These are phyloP conservation scores for Zaprionus tsacasi DNA, from an alignment of 1,140 invertebrate species.

Conservation along the genomic window DNA sequence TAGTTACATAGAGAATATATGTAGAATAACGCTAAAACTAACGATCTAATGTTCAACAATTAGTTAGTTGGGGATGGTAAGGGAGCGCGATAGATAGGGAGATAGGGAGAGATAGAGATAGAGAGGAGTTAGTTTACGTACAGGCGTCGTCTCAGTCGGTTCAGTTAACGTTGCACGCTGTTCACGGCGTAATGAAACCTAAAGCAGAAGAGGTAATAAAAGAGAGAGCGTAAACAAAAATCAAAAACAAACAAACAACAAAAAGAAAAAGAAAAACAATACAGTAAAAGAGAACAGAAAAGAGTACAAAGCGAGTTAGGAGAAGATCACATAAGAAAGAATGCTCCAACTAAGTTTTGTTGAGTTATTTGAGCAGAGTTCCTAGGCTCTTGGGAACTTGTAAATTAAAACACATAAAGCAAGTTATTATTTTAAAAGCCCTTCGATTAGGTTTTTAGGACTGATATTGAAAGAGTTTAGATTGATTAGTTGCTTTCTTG, in stretches of 20 bases:
- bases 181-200: slow-evolving; percentile 83
- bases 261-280: slow-evolving; percentile 40
- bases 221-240: slow-evolving; percentile 81
- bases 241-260: slow-evolving; percentile 54
- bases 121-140: slow-evolving; percentile 83
- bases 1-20: background rate
- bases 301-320: slow-evolving; percentile 4
- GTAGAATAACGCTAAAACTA: slow-evolving; percentile 23
- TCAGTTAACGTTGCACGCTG: slow-evolving; percentile 83
- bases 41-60: slow-evolving; percentile 31
- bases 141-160: slow-evolving; percentile 84
- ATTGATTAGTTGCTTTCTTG: background rate
- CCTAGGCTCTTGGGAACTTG: background rate
- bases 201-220: slow-evolving; percentile 83
- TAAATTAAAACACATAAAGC: background rate
- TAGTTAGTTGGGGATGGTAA: slow-evolving; percentile 15
- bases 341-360: background rate
- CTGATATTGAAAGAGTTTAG: background rate
- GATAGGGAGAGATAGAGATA: slow-evolving; percentile 11
- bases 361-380: background rate
- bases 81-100: background rate
- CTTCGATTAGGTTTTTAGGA: background rate
- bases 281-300: slow-evolving; percentile 12
- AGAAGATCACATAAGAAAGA: background rate
- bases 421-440: background rate